phyloP scores from a whole-genome alignment of 2,797 vertebrate species.

The Danio kyathit region DNA sequence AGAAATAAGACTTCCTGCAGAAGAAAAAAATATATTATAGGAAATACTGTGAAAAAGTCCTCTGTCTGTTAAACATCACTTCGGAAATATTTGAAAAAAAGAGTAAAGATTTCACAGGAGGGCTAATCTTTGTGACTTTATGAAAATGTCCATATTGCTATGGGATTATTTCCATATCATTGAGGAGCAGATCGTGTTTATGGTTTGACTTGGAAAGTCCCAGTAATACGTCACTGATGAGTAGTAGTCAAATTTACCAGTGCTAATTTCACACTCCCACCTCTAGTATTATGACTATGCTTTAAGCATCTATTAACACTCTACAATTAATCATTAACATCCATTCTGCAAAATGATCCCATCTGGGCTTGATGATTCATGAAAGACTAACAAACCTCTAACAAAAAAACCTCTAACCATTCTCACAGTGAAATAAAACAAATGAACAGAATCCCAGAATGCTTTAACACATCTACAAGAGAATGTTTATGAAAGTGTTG shows the following conservation, averaged over 20 bases:
- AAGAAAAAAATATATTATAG: no score
- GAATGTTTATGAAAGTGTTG: slow-evolving; percentile 11
- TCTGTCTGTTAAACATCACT: no score
- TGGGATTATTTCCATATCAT: background rate
- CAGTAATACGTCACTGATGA: background rate
- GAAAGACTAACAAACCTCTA: background rate
- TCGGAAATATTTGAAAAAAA: no score
- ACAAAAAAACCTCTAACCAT: background rate
- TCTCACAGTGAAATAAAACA: slow-evolving; percentile 14
- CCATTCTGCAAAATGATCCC: background rate
- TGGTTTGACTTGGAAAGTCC: background rate
- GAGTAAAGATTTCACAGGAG: no score
- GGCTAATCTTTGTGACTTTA: no score
- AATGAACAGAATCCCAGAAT: background rate
- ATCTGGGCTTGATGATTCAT: slow-evolving; percentile 20
- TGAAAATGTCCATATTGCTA: background rate
- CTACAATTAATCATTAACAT: background rate
- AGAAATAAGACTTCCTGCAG: no score
- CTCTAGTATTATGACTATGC: background rate
- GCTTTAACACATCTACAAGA: background rate
- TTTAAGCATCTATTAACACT: background rate
- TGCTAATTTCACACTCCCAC: background rate
- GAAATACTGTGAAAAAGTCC: no score
- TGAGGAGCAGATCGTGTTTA: background rate
- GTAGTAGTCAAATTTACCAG: background rate